Base-by-base conservation (phyloP, 2,888 invertebrate species). In the Panzeria rudis region DNA sequence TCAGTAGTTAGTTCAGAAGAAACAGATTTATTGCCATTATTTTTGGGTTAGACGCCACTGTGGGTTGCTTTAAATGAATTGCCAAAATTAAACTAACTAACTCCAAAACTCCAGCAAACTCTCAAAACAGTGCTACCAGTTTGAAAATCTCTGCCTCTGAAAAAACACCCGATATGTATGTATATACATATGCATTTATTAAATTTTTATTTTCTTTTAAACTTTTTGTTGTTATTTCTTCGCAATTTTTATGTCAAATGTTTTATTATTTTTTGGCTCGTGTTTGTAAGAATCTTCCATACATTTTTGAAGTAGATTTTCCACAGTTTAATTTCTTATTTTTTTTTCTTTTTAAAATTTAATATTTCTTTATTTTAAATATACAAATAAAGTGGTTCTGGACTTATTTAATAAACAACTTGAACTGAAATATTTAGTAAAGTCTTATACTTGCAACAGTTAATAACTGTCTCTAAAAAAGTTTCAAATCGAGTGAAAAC, bases 371-470 rank as follows among this genome's bases (percentile, higher is more conserved):
- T 59, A 1, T 35, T 32, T 2, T 59, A 35, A 13, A 35, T 61
- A 61, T 38, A 20, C 1, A 44, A 64, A 71, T 52, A 72, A 29
- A 20, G 11, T 78, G 78, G 41, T 78, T 83, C 41, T 73, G 78
- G 77, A 78, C 84, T 77, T 84, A 77, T 84, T 84, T 73, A 29
- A 54, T 47, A 73, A 69, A 72, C 66, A 54, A 35, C 2, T 61
- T 76, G 47, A n/a, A 32, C 69, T 50, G n/a, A 77, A 78, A 81
- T 78, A 62, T 90, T 90, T 88, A 90, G 90, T 90, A 87, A 89
- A 90, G 89, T 89, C 89, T 89, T 89, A 90, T 89, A 89, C 90
- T 90, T 88, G 87, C 87, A 87, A 59, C 90, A 89, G 90, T 89
- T 86, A 89, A 88, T 89, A 89, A 87, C 89, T 76, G 83, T 47